Base-by-base conservation (phyloP, 2,888 invertebrate species). In the Xestoiulus laeticollis region DNA sequence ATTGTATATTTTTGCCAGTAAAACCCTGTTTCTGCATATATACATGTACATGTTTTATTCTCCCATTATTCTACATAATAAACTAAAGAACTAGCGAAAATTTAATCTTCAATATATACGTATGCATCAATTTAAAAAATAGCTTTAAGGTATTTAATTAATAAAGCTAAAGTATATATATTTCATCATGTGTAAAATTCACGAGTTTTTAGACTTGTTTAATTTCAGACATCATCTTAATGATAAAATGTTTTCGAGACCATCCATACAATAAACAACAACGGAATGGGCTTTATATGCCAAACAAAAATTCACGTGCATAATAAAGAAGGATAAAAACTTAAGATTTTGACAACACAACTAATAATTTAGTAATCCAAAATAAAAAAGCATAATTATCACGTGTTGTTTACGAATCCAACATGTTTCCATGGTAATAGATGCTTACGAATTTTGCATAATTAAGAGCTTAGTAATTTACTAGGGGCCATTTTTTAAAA, bases 361-460 rank as follows among this genome's bases (percentile, higher is more conserved):
- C 26, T 30, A 3, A 19, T 30, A 10, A 4, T 68, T 22, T 26
- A 22, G n/a, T n/a, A 22, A 22, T 22, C 26, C 1, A 12, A 68
- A 78, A 78, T 78, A 8, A 26, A 78, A 78, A 30, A 3, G 30
- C 12, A 26, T 6, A 30, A 26, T 78, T 78, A 78, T 14, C 78
- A 16, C 48, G 78, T 16, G 30, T 30, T 30, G 78, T 78, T 78
- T 30, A 30, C 78, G 30, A 10, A 78, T 78, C 16, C 0, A 16
- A 26, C 30, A 30, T 30, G 78, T 78, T 78, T 30, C 78, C 78
- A 78, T 78, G 78, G 78, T 14, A 78, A 78, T 78, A 30, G 78
- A 30, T 30, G 14, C 68, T 78, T 26, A 14, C 16, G 16, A 30
- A 78, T 78, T 78, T 78, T 78, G 30, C 30, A 78, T 78, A 78